phyloP scores from a whole-genome alignment of 2,113 vertebrate species.

The Pangasianodon hypophthalmus region DNA sequence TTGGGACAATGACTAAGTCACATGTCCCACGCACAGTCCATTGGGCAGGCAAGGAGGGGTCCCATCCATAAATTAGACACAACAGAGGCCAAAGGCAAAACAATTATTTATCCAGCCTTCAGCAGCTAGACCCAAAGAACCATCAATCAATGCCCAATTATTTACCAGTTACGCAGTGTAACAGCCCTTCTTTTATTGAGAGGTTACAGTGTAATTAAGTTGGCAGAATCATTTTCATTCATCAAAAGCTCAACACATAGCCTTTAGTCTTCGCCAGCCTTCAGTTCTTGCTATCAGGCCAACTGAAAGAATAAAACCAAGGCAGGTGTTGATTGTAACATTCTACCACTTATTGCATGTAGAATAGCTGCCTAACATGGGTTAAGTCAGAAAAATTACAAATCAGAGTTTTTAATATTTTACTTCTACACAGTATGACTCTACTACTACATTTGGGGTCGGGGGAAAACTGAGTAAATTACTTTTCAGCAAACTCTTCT shows the following conservation, averaged over 20 bases:
- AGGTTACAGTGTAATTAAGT: constrained; percentile 91
- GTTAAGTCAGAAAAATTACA: neutral
- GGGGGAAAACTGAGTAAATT: too few species aligned
- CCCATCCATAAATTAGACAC: constrained; percentile 83
- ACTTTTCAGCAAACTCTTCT: too few species aligned
- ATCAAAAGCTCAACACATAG: constrained; percentile 87
- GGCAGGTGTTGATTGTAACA: constrained; percentile 11
- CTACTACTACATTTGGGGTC: neutral
- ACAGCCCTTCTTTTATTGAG: constrained; percentile 88
- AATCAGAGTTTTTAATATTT: neutral
- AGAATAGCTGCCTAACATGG: neutral
- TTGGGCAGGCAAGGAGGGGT: constrained; percentile 62
- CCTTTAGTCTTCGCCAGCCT: constrained; percentile 67
- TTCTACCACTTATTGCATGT: neutral
- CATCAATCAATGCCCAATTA: constrained; percentile 89
- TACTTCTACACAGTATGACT: neutral
- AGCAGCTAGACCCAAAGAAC: constrained; percentile 75
- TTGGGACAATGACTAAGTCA: constrained; percentile 66
- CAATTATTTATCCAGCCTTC: constrained; percentile 88
- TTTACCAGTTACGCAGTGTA: constrained; percentile 87
- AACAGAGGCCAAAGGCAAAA: constrained; percentile 87
- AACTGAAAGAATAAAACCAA: neutral
- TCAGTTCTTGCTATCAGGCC: constrained; percentile 61
- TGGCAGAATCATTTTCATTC: constrained; percentile 90
- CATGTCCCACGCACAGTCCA: constrained; percentile 55